Base-by-base conservation (phyloP, 2,113 vertebrate species). In the Gavia stellata region DNA sequence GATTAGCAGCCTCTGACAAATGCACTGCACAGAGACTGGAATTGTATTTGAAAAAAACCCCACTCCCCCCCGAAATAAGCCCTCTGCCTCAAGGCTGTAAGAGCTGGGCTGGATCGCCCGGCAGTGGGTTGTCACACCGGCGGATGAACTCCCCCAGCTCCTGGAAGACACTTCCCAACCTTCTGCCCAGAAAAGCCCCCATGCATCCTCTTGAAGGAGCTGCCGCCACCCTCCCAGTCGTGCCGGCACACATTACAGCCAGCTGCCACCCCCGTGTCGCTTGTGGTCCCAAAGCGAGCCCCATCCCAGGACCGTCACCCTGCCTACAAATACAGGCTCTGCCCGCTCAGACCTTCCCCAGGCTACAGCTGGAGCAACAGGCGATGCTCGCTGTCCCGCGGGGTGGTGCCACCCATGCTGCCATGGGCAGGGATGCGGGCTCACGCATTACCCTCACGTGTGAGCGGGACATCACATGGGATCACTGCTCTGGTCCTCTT, bases 331-430 rank as follows among this genome's bases (percentile, higher is more conserved):
- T 6, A 11, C 0, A 3, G 33, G 36, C 42, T 75, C 15, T 75
- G 42, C 42, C 23, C 0, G 3, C 17, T 63, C 44, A 23, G 29
- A 14, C n/a, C 50, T 12, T n/a, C 17, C 17, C 33, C 28, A 10
- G 2, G 23, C 17, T 38, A 16, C 28, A 74, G 3, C 44, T 26
- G 44, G 17, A 58, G 61, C n/a, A 53, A 18, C 24, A 45, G 9
- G 9, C 0, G 3, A 44, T 10, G 63, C n/a, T 36, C 4, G 4
- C 77, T 12, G 31, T 17, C 25, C 24, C 3, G 2, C 2, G 5
- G 14, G 7, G 45, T 26, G 10, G 29, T n/a, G 40, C 6, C n/a
- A 40, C 29, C 2, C 2, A 7, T 8, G 29, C 79, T 62, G 72
- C n/a, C 6, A 3, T 0, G 9, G 55, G 29, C 31, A 49, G 5